phyloP scores from a whole-genome alignment of 1,140 invertebrate species.

The Neocloeon triangulifer region DNA sequence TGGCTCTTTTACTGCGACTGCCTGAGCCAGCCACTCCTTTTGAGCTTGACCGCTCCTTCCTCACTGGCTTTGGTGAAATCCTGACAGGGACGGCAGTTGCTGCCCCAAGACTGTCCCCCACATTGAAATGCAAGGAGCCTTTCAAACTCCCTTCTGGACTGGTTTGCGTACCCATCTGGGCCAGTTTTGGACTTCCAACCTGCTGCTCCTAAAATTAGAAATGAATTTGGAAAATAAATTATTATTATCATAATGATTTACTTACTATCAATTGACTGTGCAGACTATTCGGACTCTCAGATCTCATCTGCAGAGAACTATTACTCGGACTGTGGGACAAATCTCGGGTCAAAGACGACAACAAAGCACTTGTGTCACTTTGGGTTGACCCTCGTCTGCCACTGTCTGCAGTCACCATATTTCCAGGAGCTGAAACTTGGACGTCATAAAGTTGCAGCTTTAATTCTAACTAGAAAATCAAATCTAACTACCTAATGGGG shows the following conservation, averaged over 20 bases:
- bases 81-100: conserved; percentile 9
- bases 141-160: conserved; percentile 28
- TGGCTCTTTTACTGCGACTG: conserved; percentile 14
- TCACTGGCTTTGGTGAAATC: conserved; percentile 33
- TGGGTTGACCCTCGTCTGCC: conserved; percentile 31
- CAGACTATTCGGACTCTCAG: conserved; percentile 25
- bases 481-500: conserved; percentile 27
- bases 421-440: too few relatives aligned
- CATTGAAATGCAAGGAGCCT: conserved; percentile 35
- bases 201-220: conserved; percentile 9
- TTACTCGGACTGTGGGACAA: conserved; percentile 32
- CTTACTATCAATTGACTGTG: conserved; percentile 17
- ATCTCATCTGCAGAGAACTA: conserved; percentile 27
- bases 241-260: conserved; percentile 6
- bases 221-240: too few relatives aligned
- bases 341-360: conserved; percentile 33
- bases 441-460: too few relatives aligned
- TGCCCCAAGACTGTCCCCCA: conserved; percentile 11
- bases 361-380: conserved; percentile 38
- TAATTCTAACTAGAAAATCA: too few relatives aligned
- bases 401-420: too few relatives aligned
- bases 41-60: conserved; percentile 26
- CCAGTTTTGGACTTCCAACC: conserved; percentile 17
- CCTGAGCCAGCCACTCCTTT: conserved; percentile 19
- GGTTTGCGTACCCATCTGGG: conserved; percentile 52